These are phyloP conservation scores for Malthinus flaveolus DNA, from an alignment of 2,888 invertebrate genomes.

Conservation along the genomic window DNA sequence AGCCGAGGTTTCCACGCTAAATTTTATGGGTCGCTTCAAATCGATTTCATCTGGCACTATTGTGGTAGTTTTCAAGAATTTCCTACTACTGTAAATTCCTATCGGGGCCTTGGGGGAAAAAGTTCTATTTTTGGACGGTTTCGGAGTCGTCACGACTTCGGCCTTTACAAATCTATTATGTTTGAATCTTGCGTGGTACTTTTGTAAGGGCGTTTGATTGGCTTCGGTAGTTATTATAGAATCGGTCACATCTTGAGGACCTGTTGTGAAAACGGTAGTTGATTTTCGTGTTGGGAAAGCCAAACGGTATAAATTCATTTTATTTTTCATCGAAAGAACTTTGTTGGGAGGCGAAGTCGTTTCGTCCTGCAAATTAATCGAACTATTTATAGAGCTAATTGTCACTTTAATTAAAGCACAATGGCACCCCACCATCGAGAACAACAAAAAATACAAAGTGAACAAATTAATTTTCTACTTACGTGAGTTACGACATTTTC, in stretches of 20 bases:
- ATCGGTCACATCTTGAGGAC: background rate
- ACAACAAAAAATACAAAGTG: background rate
- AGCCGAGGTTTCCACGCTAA: conserved; percentile 11
- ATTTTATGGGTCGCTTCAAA: conserved; percentile 7
- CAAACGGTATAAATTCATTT: background rate
- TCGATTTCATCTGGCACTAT: background rate
- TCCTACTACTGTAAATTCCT: conserved; percentile 44
- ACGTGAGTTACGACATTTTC: conserved; percentile 8
- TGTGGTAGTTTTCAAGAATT: conserved; percentile 30
- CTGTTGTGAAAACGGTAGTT: background rate
- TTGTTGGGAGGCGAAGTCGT: too few relatives aligned
- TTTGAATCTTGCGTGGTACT: conserved; percentile 47
- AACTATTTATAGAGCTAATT: too few relatives aligned
- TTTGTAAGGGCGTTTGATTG: conserved; percentile 26
- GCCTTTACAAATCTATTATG: conserved; percentile 16
- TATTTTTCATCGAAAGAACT: too few relatives aligned
- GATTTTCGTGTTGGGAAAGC: conserved; percentile 1
- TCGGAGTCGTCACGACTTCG: conserved; percentile 4
- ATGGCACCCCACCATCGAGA: too few relatives aligned
- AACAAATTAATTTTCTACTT: conserved; percentile 1
- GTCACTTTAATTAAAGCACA: too few relatives aligned
- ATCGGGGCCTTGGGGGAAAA: conserved; percentile 34
- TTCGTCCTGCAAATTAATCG: too few relatives aligned
- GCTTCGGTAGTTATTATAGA: background rate
- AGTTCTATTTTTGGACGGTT: conserved; percentile 14